Evolutionary conservation across 37 sponge, comb jelly and placozoan species (phyloP), one percentile per base, ranked within the genome.

Genomic region (Crambe crambe): DNA sequence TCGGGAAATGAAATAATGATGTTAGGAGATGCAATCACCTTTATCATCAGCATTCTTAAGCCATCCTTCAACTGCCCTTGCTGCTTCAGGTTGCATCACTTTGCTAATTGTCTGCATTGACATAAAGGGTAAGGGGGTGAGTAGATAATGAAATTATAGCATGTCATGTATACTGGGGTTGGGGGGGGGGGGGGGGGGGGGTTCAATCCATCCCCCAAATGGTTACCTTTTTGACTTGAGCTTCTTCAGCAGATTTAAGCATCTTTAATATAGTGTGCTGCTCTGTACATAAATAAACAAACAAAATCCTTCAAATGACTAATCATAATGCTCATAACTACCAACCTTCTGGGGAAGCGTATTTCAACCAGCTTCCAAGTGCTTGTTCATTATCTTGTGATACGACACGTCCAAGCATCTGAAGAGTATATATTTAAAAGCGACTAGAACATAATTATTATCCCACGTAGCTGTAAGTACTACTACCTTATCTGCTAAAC

Each of bases 31-130:
- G n/a, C n/a, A 8, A 41, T 30, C 29, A 91, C 92, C 92, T 86
- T 80, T 78, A 51, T 76, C 72, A 42, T 83, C 75, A 64, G 87
- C 92, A 27, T 25, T 23, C 20, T 58, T 37, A 22, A 91, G 47
- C 92, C 92, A 91, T 35, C 62, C 69, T 26, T 82, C 58, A 0
- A 86, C 87, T 34, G 87, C 87, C 32, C 79, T 73, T 21, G 92
- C 92, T 31, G 92, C 92, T 67, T 35, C 81, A 35, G 92, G 92
- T 54, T 91, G 76, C 87, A 91, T 86, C 42, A 81, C 76, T 29
- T 73, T 51, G 40, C 32, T 35, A 22, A 91, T 86, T 27, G 86
- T 78, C 91, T 91, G 60, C 34, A 57, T 42, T 4, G 54, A 51
- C 9, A 18, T 51, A 56, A 37, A 58, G 2, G 34, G 23, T 34